Conservation (phyloP, 2,113 vertebrate genomes). For the Henicopernis longicauda region DNA sequence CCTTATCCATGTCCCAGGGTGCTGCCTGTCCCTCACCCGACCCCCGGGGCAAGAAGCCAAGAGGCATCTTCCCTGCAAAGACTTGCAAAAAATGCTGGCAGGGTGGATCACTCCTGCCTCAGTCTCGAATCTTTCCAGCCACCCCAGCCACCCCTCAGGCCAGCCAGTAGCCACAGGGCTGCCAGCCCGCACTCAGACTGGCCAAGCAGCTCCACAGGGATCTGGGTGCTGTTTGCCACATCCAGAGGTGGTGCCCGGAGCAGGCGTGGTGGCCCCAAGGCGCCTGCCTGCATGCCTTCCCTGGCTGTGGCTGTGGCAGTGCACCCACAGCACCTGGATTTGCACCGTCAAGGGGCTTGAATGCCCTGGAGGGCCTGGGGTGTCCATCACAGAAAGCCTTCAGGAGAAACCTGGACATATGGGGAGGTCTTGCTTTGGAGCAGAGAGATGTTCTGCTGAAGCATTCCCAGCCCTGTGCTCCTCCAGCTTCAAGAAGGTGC, state of each 20-base stretch:
- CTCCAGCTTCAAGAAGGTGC: background rate
- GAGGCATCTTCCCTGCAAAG: background rate
- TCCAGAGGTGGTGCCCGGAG: background rate
- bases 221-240: too few species aligned
- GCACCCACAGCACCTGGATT: too few species aligned
- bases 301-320: background rate
- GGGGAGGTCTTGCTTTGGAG: fast-evolving
- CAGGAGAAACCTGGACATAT: background rate
- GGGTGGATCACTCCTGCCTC: background rate
- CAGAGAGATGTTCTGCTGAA: background rate
- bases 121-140: background rate
- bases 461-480: background rate
- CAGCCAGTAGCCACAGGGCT: background rate
- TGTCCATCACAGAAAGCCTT: background rate
- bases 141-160: background rate
- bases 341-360: background rate
- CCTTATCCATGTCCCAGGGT: background rate
- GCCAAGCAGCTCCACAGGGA: fast-evolving
- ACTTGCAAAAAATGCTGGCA: background rate
- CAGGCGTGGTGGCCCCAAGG: background rate
- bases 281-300: fast-evolving
- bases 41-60: background rate
- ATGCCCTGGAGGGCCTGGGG: background rate
- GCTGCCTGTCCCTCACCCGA: background rate
- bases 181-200: background rate